A percentile compares a stretch with the other conserved stretches of the same genome.
Evolutionary conservation across 2,797 vertebrate species (phyloP).

Genomic region (Leptodon cayanensis): DNA sequence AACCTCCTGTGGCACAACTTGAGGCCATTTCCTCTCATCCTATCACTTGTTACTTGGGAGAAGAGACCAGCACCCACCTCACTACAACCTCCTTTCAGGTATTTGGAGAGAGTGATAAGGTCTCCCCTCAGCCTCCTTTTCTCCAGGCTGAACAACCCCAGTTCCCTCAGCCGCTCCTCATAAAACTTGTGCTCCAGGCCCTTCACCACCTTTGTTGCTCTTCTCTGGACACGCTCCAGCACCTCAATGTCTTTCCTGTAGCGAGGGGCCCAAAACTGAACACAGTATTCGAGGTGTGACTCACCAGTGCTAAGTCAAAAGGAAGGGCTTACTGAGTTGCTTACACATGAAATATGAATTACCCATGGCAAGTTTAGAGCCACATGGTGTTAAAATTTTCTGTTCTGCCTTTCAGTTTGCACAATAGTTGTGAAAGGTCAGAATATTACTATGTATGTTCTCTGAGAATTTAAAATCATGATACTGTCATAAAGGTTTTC

Average conservation of each 20-base stretch:
- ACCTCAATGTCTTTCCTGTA: accelerated
- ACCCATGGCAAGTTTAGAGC: background rate
- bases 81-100: background rate
- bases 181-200: background rate
- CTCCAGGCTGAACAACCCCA: background rate
- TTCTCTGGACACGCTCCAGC: accelerated
- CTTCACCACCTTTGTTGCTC: background rate
- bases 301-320: accelerated
- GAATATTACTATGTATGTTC: background rate
- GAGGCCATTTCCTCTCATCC: background rate
- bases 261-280: background rate
- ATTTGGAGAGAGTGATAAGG: accelerated
- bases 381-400: background rate
- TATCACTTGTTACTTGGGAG: accelerated
- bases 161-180: background rate
- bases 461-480: background rate
- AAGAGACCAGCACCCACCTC: background rate
- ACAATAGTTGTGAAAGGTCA: background rate
- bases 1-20: background rate
- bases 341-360: background rate
- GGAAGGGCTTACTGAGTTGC: background rate
- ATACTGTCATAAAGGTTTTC: background rate
- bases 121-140: background rate
- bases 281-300: accelerated
- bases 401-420: background rate